Percentiles rank a stretch among this genome's conserved stretches.
These are phyloP conservation scores for Bugulina stolonifera DNA, from an alignment of 2,888 invertebrate species.

Conservation along the genomic window DNA sequence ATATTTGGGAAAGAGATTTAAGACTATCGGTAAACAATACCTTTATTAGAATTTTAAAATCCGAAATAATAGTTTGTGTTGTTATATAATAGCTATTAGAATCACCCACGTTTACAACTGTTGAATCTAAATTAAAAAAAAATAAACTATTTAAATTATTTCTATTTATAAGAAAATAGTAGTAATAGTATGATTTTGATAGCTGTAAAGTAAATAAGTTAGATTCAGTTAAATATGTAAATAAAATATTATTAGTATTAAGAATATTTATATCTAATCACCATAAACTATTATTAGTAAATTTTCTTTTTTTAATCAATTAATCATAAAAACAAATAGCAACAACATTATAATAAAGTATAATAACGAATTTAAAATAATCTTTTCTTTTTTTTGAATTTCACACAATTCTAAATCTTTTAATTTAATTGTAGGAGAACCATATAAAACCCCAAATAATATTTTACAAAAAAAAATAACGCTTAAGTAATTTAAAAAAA, in stretches of 20 bases:
- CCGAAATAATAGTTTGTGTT: neutral
- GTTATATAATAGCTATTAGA: neutral
- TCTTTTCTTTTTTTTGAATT: neutral
- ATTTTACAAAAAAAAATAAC: neutral
- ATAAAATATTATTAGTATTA: neutral
- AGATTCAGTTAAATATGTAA: too few species aligned
- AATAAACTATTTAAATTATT: neutral
- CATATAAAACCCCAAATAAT: neutral
- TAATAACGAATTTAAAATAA: neutral
- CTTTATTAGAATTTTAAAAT: neutral
- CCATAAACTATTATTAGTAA: neutral
- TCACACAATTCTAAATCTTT: neutral
- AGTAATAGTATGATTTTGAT: too few species aligned
- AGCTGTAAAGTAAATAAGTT: too few species aligned
- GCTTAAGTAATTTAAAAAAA: neutral
- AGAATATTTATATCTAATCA: neutral
- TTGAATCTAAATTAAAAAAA: neutral
- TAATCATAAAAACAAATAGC: neutral
- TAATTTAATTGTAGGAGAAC: too few species aligned
- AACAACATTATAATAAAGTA: neutral
- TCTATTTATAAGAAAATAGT: neutral
- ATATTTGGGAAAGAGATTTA: neutral
- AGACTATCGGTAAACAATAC: neutral
- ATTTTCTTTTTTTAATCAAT: neutral
- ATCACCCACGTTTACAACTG: neutral